phyloP scores from a whole-genome alignment of 2,888 invertebrate species.

The Bugulina stolonifera region DNA sequence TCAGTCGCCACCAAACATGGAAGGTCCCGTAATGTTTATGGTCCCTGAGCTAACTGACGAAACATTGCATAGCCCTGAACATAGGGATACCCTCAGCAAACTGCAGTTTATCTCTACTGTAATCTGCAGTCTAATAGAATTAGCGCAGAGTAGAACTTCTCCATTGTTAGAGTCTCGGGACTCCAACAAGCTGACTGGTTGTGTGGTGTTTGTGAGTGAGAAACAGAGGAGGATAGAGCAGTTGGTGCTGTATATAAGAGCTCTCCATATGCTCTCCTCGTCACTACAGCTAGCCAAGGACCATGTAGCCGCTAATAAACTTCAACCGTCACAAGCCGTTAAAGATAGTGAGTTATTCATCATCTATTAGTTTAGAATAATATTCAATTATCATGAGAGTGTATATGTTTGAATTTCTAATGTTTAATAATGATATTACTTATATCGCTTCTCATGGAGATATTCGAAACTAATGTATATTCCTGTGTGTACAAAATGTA shows the following conservation, averaged over 20 bases:
- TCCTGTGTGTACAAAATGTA: too few relatives aligned
- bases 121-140: conserved; percentile 85
- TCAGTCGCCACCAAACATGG: conserved; percentile 51
- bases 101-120: conserved; percentile 92
- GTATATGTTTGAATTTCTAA: too few relatives aligned
- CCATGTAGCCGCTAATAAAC: conserved; percentile 73
- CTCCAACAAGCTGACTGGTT: conserved; percentile 14
- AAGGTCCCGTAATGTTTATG: conserved; percentile 66
- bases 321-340: conserved; percentile 85
- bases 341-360: conserved; percentile 77
- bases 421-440: too few relatives aligned
- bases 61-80: conserved; percentile 64
- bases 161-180: conserved; percentile 44
- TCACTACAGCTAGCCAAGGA: conserved; percentile 78
- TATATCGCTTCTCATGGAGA: too few relatives aligned
- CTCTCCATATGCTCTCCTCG: conserved; percentile 88
- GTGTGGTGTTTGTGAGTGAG: conserved; percentile 31
- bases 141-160: conserved; percentile 56
- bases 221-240: conserved; percentile 63
- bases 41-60: conserved; percentile 92
- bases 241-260: conserved; percentile 78
- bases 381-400: too few relatives aligned
- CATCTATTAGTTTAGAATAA: too few relatives aligned
- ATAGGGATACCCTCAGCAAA: conserved; percentile 93
- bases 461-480: too few relatives aligned